Evolutionary conservation across 2,888 invertebrate species (phyloP), one percentile per base, ranked within the genome.

Genomic region (Mellilla xanthometata): DNA sequence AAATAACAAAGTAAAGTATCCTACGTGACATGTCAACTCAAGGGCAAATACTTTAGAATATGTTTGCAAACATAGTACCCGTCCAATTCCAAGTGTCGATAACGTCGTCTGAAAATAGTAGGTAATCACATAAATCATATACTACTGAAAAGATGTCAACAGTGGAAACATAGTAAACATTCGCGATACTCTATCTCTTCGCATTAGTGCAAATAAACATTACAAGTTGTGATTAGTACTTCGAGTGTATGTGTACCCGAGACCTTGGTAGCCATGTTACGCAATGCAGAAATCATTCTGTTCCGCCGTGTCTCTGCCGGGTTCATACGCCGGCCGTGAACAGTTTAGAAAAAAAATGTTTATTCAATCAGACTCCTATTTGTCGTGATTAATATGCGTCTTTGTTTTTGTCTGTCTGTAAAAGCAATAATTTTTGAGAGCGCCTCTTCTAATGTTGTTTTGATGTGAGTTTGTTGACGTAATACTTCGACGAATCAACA

Each of bases 281-380:
- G 71, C 72, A 75, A 76, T 58, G 54, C 62, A 54, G 61, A 64
- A 71, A 65, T 62, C 68, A 68, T 69, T 73, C 65, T 68, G 74
- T 79, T 81, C 80, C 75, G 75, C 70, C 65, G 61, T 62, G 62
- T 60, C 58, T 58, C 62, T 71, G 60, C 76, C 81, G 82, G 80
- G 84, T 84, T 84, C 85, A 76, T 62, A 46, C 63, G 62, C 68
- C 79, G 81, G 42, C 82, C 81, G 43, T 84, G 79, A 81, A 72
- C 70, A 62, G 55, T 63, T 60, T 60, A 66, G 62, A 69, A 67
- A 71, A 71, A 70, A 56, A 62, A 62, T 57, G 58, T 58, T 59
- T 50, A 59, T 55, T 59, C 49, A 54, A 46, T 56, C 49, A 53
- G 40, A 39, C 42, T 48, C 39, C 39, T 27, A 36, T 19, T 38